A percentile compares a stretch with the other conserved stretches of the same genome.
phyloP scores from a whole-genome alignment of 2,113 vertebrate genomes.

The Morphnarchus princeps region DNA sequence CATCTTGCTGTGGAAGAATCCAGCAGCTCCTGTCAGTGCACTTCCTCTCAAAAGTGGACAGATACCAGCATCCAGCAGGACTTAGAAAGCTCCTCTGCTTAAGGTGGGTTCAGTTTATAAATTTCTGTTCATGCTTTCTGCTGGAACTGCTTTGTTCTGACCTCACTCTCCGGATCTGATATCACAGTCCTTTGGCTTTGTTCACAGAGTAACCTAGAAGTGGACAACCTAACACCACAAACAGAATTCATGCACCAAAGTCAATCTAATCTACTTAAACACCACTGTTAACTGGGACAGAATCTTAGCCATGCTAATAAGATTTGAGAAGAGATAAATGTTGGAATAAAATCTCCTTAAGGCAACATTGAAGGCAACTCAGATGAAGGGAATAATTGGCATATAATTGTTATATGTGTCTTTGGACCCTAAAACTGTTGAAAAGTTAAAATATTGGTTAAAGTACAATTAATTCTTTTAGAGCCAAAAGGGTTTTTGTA shows the following conservation, averaged over 20 bases:
- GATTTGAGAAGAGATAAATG: background rate
- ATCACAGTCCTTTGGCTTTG: background rate
- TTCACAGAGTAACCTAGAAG: background rate
- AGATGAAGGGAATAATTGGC: background rate
- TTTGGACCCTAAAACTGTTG: conserved; percentile 14
- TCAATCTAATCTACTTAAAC: background rate
- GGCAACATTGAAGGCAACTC: background rate
- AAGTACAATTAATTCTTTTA: conserved; percentile 43
- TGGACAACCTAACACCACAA: background rate
- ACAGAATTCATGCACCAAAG: background rate
- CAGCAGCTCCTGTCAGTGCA: background rate
- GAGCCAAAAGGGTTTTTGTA: conserved; percentile 16
- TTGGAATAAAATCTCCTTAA: background rate
- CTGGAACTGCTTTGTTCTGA: background rate
- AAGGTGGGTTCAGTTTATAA: background rate
- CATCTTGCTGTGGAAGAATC: background rate
- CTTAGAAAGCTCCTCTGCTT: background rate
- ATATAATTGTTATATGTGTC: conserved; percentile 13
- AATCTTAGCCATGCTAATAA: background rate
- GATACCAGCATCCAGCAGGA: background rate
- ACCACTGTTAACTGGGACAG: background rate
- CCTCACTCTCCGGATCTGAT: background rate
- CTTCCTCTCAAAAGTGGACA: background rate
- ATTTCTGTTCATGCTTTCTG: background rate
- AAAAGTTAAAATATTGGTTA: conserved; percentile 42